phyloP scores from a whole-genome alignment of 2,888 invertebrate genomes.

The Drosophila ezoana region DNA sequence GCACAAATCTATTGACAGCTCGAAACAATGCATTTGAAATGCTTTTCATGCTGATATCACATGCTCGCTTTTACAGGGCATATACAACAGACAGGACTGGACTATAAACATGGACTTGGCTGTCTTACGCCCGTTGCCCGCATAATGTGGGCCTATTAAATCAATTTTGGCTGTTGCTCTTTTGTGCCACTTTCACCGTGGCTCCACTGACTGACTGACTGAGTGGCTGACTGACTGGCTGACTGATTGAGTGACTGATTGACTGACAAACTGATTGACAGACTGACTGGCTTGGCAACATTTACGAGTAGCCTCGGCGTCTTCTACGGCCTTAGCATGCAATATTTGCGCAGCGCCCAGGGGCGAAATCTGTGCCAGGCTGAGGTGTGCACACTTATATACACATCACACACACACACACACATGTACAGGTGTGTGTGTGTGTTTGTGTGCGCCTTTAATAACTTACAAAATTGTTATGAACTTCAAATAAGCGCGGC shows the following conservation, averaged over 20 bases:
- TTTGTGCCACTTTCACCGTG: conserved; percentile 64
- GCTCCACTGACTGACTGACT: conserved; percentile 21
- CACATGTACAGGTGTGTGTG: conserved; percentile 1
- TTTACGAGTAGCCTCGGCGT: background rate
- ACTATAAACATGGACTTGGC: conserved; percentile 7
- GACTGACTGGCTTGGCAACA: conserved; percentile 25
- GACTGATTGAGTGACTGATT: conserved; percentile 20
- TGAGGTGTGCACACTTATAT: conserved; percentile 4
- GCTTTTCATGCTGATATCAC: conserved; percentile 24
- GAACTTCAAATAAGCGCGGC: conserved; percentile 67
- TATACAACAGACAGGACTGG: background rate
- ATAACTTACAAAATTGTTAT: conserved; percentile 67
- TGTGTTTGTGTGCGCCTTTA: conserved; percentile 43
- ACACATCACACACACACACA: background rate
- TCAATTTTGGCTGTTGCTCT: conserved; percentile 75
- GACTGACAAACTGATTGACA: conserved; percentile 29
- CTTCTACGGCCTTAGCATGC: conserved; percentile 36
- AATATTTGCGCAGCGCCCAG: conserved; percentile 51
- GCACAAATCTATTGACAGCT: conserved; percentile 46
- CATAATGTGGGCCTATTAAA: conserved; percentile 67
- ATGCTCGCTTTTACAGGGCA: conserved; percentile 7
- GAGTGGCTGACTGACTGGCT: conserved; percentile 25
- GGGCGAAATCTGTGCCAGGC: conserved; percentile 47
- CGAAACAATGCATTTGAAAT: conserved; percentile 44
- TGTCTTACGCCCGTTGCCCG: conserved; percentile 24